These are phyloP conservation scores for Oreortyx pictus DNA, from an alignment of 2,797 vertebrate genomes.

Conservation along the genomic window DNA sequence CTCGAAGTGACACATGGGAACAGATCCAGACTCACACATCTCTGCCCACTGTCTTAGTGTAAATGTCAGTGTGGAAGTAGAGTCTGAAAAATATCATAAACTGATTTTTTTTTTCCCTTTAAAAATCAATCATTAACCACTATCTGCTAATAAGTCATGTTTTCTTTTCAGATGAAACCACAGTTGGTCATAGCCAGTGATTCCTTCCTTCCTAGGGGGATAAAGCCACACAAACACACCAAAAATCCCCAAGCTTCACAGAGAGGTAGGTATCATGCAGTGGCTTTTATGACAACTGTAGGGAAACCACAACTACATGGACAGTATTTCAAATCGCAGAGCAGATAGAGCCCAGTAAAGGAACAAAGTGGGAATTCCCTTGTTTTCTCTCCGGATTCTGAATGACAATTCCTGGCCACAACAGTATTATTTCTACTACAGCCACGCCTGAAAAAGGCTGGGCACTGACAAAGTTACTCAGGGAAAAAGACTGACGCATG, in stretches of 20 bases:
- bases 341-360: background rate
- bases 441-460: background rate
- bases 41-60: slow-evolving; percentile 39
- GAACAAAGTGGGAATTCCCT: background rate
- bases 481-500: background rate
- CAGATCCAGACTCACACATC: slow-evolving; percentile 58
- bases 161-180: slow-evolving; percentile 29
- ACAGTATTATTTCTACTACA: background rate
- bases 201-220: background rate
- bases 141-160: slow-evolving; percentile 40
- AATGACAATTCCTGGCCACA: background rate
- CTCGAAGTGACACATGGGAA: slow-evolving; percentile 67
- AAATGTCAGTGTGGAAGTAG: slow-evolving; percentile 65
- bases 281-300: background rate
- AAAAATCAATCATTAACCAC: slow-evolving; percentile 52
- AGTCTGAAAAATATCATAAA: slow-evolving; percentile 56
- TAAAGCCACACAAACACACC: background rate
- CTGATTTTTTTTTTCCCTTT: background rate
- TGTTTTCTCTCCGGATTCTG: background rate
- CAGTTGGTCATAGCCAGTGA: background rate
- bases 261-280: background rate
- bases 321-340: background rate
- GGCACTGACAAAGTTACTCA: background rate
- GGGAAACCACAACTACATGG: background rate
- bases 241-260: background rate